Conservation (phyloP, 1,140 invertebrate genomes). For the Drosophila rufa region DNA sequence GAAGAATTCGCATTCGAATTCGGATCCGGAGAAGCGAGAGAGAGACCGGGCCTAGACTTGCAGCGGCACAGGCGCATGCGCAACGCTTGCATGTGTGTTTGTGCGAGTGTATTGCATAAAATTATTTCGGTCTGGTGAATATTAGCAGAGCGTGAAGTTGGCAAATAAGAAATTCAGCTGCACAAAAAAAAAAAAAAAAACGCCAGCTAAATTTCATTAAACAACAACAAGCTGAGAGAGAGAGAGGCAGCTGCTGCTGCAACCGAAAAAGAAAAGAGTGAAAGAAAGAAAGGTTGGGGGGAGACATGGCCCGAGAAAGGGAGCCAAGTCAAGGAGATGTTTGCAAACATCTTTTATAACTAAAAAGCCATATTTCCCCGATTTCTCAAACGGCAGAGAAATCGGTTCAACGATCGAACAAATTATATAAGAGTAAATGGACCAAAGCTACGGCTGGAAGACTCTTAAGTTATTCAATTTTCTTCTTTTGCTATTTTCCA, state of each 20-base stretch:
- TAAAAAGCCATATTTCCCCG: neutral
- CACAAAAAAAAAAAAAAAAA: slow-evolving; percentile 68
- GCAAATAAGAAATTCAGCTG: slow-evolving; percentile 82
- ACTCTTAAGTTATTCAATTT: slow-evolving; percentile 5
- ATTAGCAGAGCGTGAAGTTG: slow-evolving; percentile 85
- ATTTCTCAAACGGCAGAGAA: neutral
- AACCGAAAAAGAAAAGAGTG: slow-evolving; percentile 19
- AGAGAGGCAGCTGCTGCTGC: slow-evolving; percentile 52
- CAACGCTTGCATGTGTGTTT: slow-evolving; percentile 48
- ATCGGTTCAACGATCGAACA: slow-evolving; percentile 24
- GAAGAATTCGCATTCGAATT: slow-evolving; percentile 37
- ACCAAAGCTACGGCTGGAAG: neutral
- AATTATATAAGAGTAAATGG: slow-evolving; percentile 14
- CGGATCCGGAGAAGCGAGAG: slow-evolving; percentile 9
- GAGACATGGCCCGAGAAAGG: slow-evolving; percentile 13
- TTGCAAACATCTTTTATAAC: neutral
- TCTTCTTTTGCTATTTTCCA: neutral
- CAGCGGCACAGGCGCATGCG: slow-evolving; percentile 53
- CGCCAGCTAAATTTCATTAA: slow-evolving; percentile 73
- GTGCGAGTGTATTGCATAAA: slow-evolving; percentile 83
- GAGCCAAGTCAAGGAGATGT: neutral
- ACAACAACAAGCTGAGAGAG: slow-evolving; percentile 52
- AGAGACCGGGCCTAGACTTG: slow-evolving; percentile 35
- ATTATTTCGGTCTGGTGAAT: slow-evolving; percentile 85
- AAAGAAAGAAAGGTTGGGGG: slow-evolving; percentile 17